Conservation (phyloP, 2,888 invertebrate species). For the Selenia dentaria region DNA sequence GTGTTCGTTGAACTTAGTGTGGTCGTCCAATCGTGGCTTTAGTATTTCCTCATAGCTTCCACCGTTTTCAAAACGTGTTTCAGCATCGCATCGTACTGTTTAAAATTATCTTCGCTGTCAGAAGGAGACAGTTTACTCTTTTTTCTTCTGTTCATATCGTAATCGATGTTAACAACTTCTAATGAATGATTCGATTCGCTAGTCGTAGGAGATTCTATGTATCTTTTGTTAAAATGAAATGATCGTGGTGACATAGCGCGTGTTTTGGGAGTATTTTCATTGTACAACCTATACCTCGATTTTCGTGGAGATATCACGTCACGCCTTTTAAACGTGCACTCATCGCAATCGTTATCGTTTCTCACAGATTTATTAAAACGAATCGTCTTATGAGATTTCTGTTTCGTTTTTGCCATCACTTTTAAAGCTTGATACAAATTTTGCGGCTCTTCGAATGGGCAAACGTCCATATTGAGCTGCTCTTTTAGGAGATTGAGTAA, state of each 20-base stretch:
- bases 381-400: slow-evolving; percentile 29
- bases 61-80: slow-evolving; percentile 1
- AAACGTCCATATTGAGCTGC: slow-evolving; percentile 43
- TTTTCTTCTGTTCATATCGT: not conserved
- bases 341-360: slow-evolving; percentile 5
- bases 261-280: not conserved
- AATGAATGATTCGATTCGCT: slow-evolving; percentile 4
- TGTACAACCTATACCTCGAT: not conserved
- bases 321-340: slow-evolving; percentile 46
- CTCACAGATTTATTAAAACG: slow-evolving; percentile 19
- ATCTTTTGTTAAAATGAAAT: not conserved
- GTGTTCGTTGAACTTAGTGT: not conserved
- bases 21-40: not conserved
- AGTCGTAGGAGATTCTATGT: not conserved
- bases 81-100: not conserved
- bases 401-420: slow-evolving; percentile 55
- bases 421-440: slow-evolving; percentile 60
- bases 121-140: not conserved
- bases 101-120: not conserved
- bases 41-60: not conserved
- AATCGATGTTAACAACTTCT: slow-evolving; percentile 4
- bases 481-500: slow-evolving; percentile 54
- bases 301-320: slow-evolving; percentile 41
- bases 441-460: slow-evolving; percentile 48
- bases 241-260: not conserved